These are phyloP conservation scores for Malacoctenus gilli DNA, from an alignment of 2,797 vertebrate genomes.

Conservation along the genomic window DNA sequence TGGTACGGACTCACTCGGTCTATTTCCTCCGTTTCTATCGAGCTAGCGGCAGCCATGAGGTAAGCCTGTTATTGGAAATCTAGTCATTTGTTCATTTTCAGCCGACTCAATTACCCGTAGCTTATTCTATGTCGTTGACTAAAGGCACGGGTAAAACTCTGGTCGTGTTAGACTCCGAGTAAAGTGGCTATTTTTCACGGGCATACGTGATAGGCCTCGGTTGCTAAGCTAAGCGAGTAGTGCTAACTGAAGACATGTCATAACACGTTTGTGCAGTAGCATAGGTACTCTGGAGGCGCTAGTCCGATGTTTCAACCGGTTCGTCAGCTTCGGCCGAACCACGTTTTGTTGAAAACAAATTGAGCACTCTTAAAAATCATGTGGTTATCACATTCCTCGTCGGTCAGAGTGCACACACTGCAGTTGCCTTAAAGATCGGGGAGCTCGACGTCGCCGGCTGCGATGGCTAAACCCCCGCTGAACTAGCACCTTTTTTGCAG, in stretches of 20 bases:
- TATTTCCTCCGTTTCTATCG: slow-evolving; percentile 36
- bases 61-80: slow-evolving; percentile 22
- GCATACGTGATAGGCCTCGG: slow-evolving; percentile 14
- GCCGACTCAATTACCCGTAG: fast-evolving
- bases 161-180: fast-evolving
- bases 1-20: slow-evolving; percentile 40
- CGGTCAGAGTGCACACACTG: too few relatives aligned
- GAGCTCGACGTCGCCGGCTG: too few relatives aligned
- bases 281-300: too few relatives aligned
- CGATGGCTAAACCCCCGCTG: too few relatives aligned
- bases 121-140: fast-evolving
- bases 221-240: slow-evolving; percentile 36
- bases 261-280: slow-evolving; percentile 29
- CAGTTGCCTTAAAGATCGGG: too few relatives aligned
- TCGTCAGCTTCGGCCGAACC: too few relatives aligned
- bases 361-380: too few relatives aligned
- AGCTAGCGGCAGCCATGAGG: slow-evolving; percentile 71
- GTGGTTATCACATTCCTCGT: too few relatives aligned
- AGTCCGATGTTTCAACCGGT: too few relatives aligned
- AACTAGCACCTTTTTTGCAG: too few relatives aligned
- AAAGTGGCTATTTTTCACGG: neutral
- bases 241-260: slow-evolving; percentile 43
- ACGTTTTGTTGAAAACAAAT: too few relatives aligned
- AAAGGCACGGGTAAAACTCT: fast-evolving
- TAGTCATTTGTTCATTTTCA: slow-evolving; percentile 9